Percentiles rank a stretch among this genome's conserved stretches.
Conservation (phyloP, 2,888 invertebrate species). For the Heterodera filipjevi region DNA sequence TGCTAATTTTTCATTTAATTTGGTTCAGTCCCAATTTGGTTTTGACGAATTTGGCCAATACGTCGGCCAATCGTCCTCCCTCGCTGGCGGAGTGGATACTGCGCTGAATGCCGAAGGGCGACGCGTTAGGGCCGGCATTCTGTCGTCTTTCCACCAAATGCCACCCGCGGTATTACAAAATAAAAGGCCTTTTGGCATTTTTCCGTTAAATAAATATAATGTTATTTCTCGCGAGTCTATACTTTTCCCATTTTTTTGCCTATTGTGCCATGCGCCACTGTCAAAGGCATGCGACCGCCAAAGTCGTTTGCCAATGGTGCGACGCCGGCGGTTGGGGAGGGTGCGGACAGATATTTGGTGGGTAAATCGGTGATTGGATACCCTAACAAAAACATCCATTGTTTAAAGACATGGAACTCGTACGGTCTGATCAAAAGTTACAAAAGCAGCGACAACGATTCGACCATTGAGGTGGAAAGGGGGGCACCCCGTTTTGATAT, state of each 20-base stretch:
- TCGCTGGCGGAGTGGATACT: not conserved
- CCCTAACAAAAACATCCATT: not conserved
- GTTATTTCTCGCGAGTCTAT: no score
- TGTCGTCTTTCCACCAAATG: not conserved
- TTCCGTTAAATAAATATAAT: not conserved
- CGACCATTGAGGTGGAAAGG: conserved; percentile 30
- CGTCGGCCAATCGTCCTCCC: not conserved
- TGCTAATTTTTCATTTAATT: not conserved
- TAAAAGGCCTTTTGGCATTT: not conserved
- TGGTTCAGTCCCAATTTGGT: conserved; percentile 30
- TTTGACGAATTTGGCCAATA: conserved; percentile 20
- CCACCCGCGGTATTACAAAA: not conserved
- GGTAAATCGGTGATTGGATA: not conserved
- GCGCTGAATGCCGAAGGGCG: not conserved
- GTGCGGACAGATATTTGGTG: conserved; percentile 63
- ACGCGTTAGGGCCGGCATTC: not conserved
- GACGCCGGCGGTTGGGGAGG: conserved; percentile 81
- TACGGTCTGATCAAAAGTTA: conserved; percentile 33
- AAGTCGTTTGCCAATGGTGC: conserved; percentile 87
- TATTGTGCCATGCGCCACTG: conserved; percentile 23
- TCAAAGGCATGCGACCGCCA: conserved; percentile 69
- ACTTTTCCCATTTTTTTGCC: not conserved
- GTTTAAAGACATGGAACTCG: conserved; percentile 33
- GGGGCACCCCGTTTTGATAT: no score
- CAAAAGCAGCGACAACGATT: conserved; percentile 18